Percentiles rank a stretch among this genome's conserved stretches.
phyloP scores from a whole-genome alignment of 2,113 vertebrate species.

The Saccopteryx leptura region DNA sequence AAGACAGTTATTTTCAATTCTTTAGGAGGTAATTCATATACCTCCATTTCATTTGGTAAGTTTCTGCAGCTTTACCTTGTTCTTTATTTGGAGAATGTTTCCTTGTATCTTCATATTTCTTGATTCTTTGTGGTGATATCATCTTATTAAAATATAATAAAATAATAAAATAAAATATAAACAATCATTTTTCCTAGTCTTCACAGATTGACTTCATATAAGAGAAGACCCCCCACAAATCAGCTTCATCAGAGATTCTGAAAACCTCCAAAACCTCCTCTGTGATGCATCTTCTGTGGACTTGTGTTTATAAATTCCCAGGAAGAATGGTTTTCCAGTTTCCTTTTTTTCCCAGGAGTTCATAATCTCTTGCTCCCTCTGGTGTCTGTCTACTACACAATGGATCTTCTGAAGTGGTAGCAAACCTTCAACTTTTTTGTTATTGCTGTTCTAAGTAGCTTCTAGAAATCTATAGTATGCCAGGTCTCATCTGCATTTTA shows the following conservation, averaged over 20 bases:
- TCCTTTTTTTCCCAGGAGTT: not conserved
- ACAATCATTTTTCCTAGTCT: not conserved
- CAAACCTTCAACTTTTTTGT: not conserved
- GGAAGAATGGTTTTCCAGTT: not conserved
- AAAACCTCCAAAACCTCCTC: not conserved
- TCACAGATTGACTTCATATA: not conserved
- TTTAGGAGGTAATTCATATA: not conserved
- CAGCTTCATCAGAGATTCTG: not conserved
- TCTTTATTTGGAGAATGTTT: not conserved
- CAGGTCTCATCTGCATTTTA: not conserved
- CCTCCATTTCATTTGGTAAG: not conserved
- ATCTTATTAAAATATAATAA: not conserved
- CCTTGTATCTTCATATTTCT: not conserved
- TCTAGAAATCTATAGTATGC: not conserved
- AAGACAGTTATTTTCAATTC: not conserved
- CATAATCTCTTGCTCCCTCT: conserved; percentile 17
- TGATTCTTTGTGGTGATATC: not conserved
- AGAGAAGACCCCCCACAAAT: not conserved
- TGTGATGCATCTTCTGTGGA: not conserved
- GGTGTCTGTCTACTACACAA: not conserved
- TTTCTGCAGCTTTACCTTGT: not conserved
- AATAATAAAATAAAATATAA: not conserved
- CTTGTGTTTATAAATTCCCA: not conserved
- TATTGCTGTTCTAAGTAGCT: not conserved
- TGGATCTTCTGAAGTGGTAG: not conserved